Evolutionary conservation across 1,140 invertebrate genomes (phyloP), one percentile per base, ranked within the genome.

Genomic region (Stegodyphus dumicola): DNA sequence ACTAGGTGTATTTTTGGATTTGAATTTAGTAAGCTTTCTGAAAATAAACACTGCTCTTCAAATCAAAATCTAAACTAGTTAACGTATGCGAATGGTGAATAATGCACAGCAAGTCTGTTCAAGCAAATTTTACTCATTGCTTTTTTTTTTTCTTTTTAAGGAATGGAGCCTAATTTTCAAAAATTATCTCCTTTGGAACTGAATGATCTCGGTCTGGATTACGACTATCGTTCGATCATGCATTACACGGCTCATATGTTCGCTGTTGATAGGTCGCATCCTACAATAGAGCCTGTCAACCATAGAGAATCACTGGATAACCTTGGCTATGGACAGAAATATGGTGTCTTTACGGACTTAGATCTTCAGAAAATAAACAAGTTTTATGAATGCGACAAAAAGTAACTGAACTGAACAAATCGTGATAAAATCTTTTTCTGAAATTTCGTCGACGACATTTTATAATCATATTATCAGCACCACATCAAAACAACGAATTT

Each of bases 211-310:
- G 89, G 89, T 10, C 90, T 91, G 7, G 84, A 89, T 6, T 93
- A 93, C 88, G 93, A 94, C 87, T 92, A 92, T 78, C 87, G 88
- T 49, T 91, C 91, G 3, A 89, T 93, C 15, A 92, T 93, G 92
- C 92, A 93, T 87, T 93, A 93, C 86, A 90, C 91, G 5, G 89
- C 91, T 11, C 92, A 90, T 80, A 91, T 92, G 10, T 93, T 93
- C 89, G 91, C 92, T 52, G 90, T 89, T 69, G 91, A 93, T 84
- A 87, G 91, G 9, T 88, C 89, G 49, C 88, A 90, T 69, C 92
- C 92, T 60, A 93, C 93, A n/a, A 91, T 93, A 67, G 88, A 91
- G 6, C 89, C 92, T 7, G 91, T 33, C 0, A 48, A 70, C 49
- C 10, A 64, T 10, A 49, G 60, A 10, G 48, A 73, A 7, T 52